Base-by-base conservation (phyloP, 2,113 vertebrate genomes). In the Paralichthys olivaceus region DNA sequence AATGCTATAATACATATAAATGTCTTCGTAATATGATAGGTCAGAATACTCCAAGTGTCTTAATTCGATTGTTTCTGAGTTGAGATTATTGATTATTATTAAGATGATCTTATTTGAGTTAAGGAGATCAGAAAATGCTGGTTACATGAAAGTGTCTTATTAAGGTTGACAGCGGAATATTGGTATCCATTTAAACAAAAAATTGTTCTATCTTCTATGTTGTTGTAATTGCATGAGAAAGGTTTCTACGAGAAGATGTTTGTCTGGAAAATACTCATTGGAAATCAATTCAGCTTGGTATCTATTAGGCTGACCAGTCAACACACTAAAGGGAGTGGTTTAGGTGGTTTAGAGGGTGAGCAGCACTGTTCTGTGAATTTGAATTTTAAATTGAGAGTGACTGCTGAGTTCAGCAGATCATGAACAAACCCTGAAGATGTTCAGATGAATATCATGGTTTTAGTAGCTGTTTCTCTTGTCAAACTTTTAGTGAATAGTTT, bases 291-390 rank as follows among this genome's bases (percentile, higher is more conserved):
- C 4, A 20, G 19, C 45, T 66, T 64, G 22, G 58, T 23, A 47
- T 58, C 25, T 55, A 22, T n/a, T 34, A 23, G 17, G 40, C 29
- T 34, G 17, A 64, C 54, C 79, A 25, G 26, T 75, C 54, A 66
- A 28, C 15, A 65, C 65, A 70, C 32, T 59, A 26, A 22, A 43
- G 15, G 43, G 34, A 47, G 25, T 28, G n/a, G 45, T 71, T 15
- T 19, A n/a, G 26, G 40, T 53, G 29, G 22, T 5, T 12, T 49
- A 9, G 17, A 28, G 54, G 25, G 7, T 32, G 26, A 43, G 49
- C 25, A 12, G 19, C 0, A 1, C n/a, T n/a, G 7, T 22, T 1
- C 54, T 34, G 22, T 43, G 26, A 17, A 65, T 75, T 61, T 62
- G 2, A 79, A 60, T 17, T 25, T 5, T 7, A 45, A 6, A 17